These are phyloP conservation scores for Danio albolineatus DNA, from an alignment of 2,797 vertebrate species.

Conservation along the genomic window DNA sequence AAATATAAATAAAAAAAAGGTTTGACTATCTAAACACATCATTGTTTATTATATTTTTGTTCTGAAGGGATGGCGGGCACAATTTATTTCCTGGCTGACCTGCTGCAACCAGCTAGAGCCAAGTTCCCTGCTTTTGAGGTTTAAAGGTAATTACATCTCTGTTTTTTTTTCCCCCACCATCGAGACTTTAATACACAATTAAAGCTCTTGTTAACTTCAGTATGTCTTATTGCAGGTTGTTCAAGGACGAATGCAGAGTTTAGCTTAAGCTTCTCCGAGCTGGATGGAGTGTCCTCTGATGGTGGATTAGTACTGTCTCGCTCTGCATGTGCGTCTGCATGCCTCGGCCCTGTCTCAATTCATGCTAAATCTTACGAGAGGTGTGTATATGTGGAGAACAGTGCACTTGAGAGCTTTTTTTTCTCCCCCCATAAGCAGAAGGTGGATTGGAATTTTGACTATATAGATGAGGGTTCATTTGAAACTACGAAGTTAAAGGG, in stretches of 20 bases:
- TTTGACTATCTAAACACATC: no score
- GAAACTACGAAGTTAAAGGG: background rate
- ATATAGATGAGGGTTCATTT: background rate
- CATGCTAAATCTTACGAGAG: slow-evolving; percentile 1
- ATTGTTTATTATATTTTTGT: background rate
- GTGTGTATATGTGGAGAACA: slow-evolving; percentile 1
- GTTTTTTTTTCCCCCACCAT: background rate
- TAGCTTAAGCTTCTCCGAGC: slow-evolving; percentile 14
- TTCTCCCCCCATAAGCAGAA: background rate
- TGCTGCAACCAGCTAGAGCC: slow-evolving; percentile 88
- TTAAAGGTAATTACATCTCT: slow-evolving; percentile 64
- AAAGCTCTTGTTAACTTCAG: background rate
- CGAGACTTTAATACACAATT: background rate
- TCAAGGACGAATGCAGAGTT: slow-evolving; percentile 10
- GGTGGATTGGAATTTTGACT: slow-evolving; percentile 5
- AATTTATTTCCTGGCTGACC: slow-evolving; percentile 94
- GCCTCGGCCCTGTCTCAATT: slow-evolving; percentile 3
- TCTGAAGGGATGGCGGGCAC: slow-evolving; percentile 94
- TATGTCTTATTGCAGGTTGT: slow-evolving; percentile 10
- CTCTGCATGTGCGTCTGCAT: slow-evolving; percentile 48
- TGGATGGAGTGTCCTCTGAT: slow-evolving; percentile 25
- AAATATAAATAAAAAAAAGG: no score
- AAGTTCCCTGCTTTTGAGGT: slow-evolving; percentile 95
- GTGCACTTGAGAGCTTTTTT: background rate
- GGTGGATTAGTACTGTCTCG: slow-evolving; percentile 13